Conservation (phyloP, 2,888 invertebrate genomes). For the Polymixis lichenea region DNA sequence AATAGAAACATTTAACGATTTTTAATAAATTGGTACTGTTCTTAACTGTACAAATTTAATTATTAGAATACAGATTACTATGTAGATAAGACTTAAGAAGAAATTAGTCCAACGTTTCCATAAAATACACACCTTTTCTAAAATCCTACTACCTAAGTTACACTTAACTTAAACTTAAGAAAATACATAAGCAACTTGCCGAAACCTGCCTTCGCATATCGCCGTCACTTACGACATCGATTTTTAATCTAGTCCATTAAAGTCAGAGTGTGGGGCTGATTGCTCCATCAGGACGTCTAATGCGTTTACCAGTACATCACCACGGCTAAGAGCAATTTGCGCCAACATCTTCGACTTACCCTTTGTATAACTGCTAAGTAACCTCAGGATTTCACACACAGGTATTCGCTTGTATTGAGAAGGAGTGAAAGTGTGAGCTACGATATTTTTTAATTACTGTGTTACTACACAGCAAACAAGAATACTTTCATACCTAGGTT, state of each 20-base stretch:
- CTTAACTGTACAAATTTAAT: background rate
- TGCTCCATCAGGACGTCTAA: slow-evolving; percentile 81
- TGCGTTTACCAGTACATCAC: slow-evolving; percentile 79
- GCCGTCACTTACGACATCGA: slow-evolving; percentile 73
- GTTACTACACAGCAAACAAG: background rate
- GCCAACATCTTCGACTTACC: slow-evolving; percentile 73
- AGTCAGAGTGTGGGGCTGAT: slow-evolving; percentile 81
- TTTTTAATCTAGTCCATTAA: slow-evolving; percentile 83
- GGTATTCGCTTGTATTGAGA: background rate
- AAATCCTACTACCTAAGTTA: background rate
- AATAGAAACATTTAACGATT: background rate
- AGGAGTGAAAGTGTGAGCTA: background rate
- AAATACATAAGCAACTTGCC: slow-evolving; percentile 34
- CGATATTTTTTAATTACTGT: no score
- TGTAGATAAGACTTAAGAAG: no score
- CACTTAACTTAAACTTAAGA: background rate
- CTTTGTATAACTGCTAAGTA: slow-evolving; percentile 68
- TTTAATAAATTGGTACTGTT: background rate
- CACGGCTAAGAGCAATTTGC: slow-evolving; percentile 81
- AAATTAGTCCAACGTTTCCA: background rate
- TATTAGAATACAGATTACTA: background rate
- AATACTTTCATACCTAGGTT: background rate
- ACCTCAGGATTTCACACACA: slow-evolving; percentile 44
- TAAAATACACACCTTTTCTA: background rate
- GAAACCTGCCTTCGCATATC: slow-evolving; percentile 48